Evolutionary conservation across 2,797 vertebrate genomes (phyloP).

Genomic region (Galaxias olidus): DNA sequence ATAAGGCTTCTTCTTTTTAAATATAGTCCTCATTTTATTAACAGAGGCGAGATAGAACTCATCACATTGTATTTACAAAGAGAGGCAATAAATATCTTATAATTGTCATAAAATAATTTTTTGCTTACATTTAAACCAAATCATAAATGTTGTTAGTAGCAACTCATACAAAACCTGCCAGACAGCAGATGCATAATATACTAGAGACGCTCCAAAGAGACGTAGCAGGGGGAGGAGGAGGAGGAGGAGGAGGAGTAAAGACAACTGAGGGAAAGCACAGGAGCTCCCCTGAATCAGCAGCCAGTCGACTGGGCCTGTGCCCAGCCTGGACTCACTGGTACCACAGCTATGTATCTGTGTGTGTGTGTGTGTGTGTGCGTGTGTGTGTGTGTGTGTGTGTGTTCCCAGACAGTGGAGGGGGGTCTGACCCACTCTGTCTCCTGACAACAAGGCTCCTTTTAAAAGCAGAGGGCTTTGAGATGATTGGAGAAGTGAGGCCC

Average conservation of each 20-base stretch:
- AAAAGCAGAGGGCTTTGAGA: too few relatives aligned
- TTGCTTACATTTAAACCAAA: slow-evolving; percentile 75
- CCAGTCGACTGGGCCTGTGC: neutral
- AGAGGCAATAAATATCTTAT: slow-evolving; percentile 88
- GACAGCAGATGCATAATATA: slow-evolving; percentile 62
- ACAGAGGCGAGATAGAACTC: slow-evolving; percentile 85
- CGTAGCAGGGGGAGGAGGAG: slow-evolving; percentile 31
- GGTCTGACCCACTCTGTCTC: too few relatives aligned
- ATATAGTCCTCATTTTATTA: slow-evolving; percentile 87
- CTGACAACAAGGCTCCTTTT: too few relatives aligned
- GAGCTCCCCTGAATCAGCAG: neutral
- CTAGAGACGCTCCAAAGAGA: slow-evolving; percentile 43
- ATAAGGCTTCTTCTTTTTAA: slow-evolving; percentile 59
- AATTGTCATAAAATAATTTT: slow-evolving; percentile 87
- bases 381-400: neutral
- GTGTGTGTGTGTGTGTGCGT: slow-evolving; percentile 2
- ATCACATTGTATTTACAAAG: slow-evolving; percentile 84
- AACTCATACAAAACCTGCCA: slow-evolving; percentile 70
- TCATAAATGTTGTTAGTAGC: slow-evolving; percentile 83
- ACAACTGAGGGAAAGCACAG: neutral
- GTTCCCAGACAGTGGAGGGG: too few relatives aligned
- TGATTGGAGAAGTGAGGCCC: too few relatives aligned
- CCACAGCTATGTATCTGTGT: neutral
- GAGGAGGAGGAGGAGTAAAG: slow-evolving; percentile 25
- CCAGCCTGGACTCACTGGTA: neutral